Conservation (phyloP, 2,797 vertebrate genomes). For the Leucoraja ocellata region DNA sequence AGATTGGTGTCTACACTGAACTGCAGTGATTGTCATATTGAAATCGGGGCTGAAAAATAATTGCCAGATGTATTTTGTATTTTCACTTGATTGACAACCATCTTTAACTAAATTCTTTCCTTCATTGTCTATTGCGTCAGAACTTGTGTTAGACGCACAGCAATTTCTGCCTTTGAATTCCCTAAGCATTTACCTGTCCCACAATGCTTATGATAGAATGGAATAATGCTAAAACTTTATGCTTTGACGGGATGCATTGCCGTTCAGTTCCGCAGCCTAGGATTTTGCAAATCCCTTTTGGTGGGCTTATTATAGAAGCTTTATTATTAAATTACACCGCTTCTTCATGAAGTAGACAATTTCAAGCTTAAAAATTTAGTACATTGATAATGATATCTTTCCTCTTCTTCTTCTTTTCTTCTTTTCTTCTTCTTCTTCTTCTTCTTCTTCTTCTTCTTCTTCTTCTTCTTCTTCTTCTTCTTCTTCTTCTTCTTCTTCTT, state of each 20-base stretch:
- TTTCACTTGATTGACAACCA: slow-evolving; percentile 20
- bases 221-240: background rate
- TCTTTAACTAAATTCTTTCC: background rate
- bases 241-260: background rate
- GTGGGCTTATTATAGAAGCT: background rate
- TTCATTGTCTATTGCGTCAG: background rate
- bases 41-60: slow-evolving; percentile 7
- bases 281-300: background rate
- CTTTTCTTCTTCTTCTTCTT: no score
- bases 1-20: background rate
- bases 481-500: no score
- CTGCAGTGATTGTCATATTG: background rate
- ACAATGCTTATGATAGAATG: background rate
- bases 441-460: no score
- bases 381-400: no score
- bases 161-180: background rate
- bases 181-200: background rate
- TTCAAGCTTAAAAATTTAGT: background rate
- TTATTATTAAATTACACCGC: background rate
- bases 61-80: slow-evolving; percentile 13
- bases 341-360: background rate
- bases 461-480: no score
- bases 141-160: background rate
- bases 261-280: background rate
- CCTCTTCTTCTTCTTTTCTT: no score